Base-by-base conservation (phyloP, 2,113 vertebrate genomes). In the Hemibagrus wyckioides region DNA sequence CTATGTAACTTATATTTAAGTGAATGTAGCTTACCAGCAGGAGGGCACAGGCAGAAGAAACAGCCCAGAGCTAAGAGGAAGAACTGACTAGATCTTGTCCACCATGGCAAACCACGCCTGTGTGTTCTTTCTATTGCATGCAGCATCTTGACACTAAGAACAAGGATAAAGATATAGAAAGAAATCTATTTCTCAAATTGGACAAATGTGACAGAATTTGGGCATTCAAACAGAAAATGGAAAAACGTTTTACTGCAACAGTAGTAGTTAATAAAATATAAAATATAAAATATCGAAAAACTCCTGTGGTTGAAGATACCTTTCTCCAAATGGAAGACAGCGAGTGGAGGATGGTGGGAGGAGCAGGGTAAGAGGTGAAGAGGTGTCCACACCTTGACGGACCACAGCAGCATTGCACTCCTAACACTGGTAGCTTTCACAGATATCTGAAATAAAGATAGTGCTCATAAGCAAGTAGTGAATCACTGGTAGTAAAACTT, bases 111-210 rank as follows among this genome's bases (percentile, higher is more conserved):
- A 87, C 91, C 91, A 92, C 91, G 90, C 50, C 82, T 87, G 77
- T 92, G 88, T 90, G 90, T 91, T 86, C 90, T 92, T 84, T 82
- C 87, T 57, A 86, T 88, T 91, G 89, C 92, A 92, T 61, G 88
- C 89, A 90, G 92, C 95, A 96, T 96, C 89, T 93, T 94, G 54
- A 85, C 11, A 91, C 89, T 21, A 90, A 73, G 83, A 90, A 36
- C 82, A 81, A 88, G 63, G 59, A 90, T 86, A 92, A 92, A 71
- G 57, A 84, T 39, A 59, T 2, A 85, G 33, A 41, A 21, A 5
- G 25, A 67, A 81, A 15, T 85, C 28, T 50, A 33, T 50, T 44
- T 54, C 8, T 19, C 9, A 69, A 48, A 48, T 8, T 48, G 79
- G 36, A 39, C 3, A 65, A 63, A 33, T 54, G 6, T 36, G 10